phyloP scores from a whole-genome alignment of 2,888 invertebrate genomes.

The Drosophila nigritarsus region DNA sequence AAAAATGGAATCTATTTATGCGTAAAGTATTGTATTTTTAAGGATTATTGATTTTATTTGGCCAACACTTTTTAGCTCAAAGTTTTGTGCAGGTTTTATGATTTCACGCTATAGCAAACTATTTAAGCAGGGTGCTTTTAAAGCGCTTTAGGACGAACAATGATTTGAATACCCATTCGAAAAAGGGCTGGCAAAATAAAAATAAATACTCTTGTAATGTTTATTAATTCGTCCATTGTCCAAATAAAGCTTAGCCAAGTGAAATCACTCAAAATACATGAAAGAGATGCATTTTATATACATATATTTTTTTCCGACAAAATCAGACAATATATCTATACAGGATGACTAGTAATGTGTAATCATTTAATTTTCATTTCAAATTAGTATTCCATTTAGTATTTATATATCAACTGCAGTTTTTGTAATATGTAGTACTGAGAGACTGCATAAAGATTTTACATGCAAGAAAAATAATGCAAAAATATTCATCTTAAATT shows the following conservation, averaged over 20 bases:
- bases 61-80: slow-evolving; percentile 41
- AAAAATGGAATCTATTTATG: slow-evolving; percentile 64
- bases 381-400: neutral
- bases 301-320: no score
- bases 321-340: neutral
- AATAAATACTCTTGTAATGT: slow-evolving; percentile 15
- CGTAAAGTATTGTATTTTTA: slow-evolving; percentile 78
- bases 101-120: slow-evolving; percentile 11
- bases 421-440: neutral
- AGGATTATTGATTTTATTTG: slow-evolving; percentile 77
- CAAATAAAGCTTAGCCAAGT: slow-evolving; percentile 38
- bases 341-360: no score
- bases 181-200: slow-evolving; percentile 35
- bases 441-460: neutral
- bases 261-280: slow-evolving; percentile 19
- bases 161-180: slow-evolving; percentile 6
- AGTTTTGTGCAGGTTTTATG: slow-evolving; percentile 31
- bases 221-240: slow-evolving; percentile 32
- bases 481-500: neutral
- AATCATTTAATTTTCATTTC: neutral
- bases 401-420: neutral
- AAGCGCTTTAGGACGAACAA: slow-evolving; percentile 10
- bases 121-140: slow-evolving; percentile 20
- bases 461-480: neutral
- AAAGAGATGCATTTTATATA: neutral